Base-by-base conservation (phyloP, 2,113 vertebrate genomes). In the Osmerus eperlanus region DNA sequence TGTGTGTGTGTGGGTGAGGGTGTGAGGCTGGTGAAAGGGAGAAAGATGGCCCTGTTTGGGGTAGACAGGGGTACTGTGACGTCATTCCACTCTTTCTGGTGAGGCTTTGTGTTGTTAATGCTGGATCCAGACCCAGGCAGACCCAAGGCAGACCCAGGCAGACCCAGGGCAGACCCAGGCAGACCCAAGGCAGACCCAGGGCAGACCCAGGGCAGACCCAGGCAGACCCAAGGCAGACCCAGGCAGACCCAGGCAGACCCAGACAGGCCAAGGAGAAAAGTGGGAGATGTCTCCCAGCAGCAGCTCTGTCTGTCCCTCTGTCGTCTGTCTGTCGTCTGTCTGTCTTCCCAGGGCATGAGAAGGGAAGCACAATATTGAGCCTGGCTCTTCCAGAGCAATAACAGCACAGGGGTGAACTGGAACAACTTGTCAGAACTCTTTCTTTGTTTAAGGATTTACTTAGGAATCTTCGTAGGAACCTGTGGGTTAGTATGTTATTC, bases 281-380 rank as follows among this genome's bases (percentile, higher is more conserved):
- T 62, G 54, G 60, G 65, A 36, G 32, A 36, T 7, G 32, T 36
- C 32, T 36, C 32, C 4, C 32, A 36, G 32, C 32, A 36, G 32
- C 32, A 36, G 32, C 32, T 36, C 32, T 36, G 36, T n/a, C 25
- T 65, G 29, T 41, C 62, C 29, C 23, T 23, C 23, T 23, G 23
- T 23, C 23, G 23, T 23, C 23, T 23, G 23, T 23, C 32, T 41
- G 25, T 25, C 32, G 12, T 16, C 32, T 21, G 3, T 52, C 61
- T 29, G 64, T 75, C 71, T 54, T 23, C 23, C 5, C 23, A 25
- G 18, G 28, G 29, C 65, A 11, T 7, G 47, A 66, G 41, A 69
- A 63, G 54, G 61, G 56, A 77, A 83, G 59, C 62, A 81, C 65
- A 86, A 83, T 81, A 83, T 81, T 80, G 73, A 82, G 75, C 47